Percentiles rank a stretch among this genome's conserved stretches.
phyloP scores from a whole-genome alignment of 2,113 vertebrate genomes.

The Macroglossus sobrinus region DNA sequence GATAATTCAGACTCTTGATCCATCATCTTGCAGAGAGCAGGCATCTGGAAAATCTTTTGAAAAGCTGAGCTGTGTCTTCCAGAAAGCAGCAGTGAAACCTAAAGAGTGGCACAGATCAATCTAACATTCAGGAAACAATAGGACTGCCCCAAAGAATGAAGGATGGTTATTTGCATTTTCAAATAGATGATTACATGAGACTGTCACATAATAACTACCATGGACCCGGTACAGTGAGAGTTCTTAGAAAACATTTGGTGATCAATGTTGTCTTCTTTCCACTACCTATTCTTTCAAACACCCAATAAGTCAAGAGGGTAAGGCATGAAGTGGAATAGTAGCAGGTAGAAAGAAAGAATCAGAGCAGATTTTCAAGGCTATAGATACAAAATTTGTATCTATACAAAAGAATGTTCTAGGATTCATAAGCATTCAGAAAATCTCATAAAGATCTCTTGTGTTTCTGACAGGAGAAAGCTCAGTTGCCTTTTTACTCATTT shows the following conservation, averaged over 20 bases:
- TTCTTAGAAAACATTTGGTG: neutral
- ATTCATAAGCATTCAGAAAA: neutral
- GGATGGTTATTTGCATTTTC: neutral
- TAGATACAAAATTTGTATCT: neutral
- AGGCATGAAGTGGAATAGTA: neutral
- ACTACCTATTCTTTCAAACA: neutral
- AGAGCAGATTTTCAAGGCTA: neutral
- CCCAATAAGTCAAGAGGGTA: neutral
- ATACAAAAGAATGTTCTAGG: neutral
- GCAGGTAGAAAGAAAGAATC: neutral
- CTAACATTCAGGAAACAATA: neutral
- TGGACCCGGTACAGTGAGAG: neutral
- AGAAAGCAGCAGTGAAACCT: neutral
- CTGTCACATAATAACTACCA: neutral
- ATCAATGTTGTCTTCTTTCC: neutral
- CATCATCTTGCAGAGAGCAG: neutral
- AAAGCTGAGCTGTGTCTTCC: neutral
- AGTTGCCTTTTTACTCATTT: neutral
- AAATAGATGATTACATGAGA: neutral
- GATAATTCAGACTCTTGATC: neutral
- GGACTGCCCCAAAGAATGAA: neutral
- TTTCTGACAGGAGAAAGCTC: neutral
- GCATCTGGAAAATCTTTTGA: neutral
- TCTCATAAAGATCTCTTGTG: neutral
- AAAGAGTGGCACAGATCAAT: neutral